Evolutionary conservation across 2,888 invertebrate genomes (phyloP).

Genomic region (Nomada lathburiana): DNA sequence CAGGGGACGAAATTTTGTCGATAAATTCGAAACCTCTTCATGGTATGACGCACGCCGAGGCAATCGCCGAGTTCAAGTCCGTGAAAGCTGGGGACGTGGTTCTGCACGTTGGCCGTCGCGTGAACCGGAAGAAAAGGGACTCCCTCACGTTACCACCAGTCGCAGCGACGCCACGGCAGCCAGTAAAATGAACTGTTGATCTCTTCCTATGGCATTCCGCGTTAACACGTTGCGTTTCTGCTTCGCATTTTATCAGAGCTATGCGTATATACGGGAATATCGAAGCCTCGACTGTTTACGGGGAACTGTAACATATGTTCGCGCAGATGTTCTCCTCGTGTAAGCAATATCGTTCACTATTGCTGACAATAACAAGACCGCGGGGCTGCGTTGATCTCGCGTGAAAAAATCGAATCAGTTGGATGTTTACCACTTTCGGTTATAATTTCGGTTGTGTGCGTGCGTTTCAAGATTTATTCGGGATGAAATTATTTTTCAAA

Average conservation of each 20-base stretch:
- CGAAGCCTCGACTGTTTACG: neutral
- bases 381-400: slow-evolving; percentile 15
- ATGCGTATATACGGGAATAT: neutral
- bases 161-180: slow-evolving; percentile 61
- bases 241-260: neutral
- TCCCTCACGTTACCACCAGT: slow-evolving; percentile 71
- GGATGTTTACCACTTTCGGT: neutral
- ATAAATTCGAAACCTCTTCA: slow-evolving; percentile 92
- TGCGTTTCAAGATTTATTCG: slow-evolving; percentile 8
- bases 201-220: slow-evolving; percentile 31
- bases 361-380: slow-evolving; percentile 56
- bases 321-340: slow-evolving; percentile 5
- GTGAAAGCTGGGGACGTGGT: slow-evolving; percentile 91
- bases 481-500: neutral
- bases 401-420: slow-evolving; percentile 4
- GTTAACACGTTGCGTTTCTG: slow-evolving; percentile 21
- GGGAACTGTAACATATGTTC: slow-evolving; percentile 6
- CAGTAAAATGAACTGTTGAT: slow-evolving; percentile 63
- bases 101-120: slow-evolving; percentile 88
- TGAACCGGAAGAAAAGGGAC: slow-evolving; percentile 77
- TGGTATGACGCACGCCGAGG: slow-evolving; percentile 92
- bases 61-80: slow-evolving; percentile 91
- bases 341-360: slow-evolving; percentile 61
- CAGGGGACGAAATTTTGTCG: slow-evolving; percentile 93
- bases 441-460: neutral